Percentiles rank a stretch among this genome's conserved stretches.
phyloP scores from a whole-genome alignment of 2,888 invertebrate genomes.

The Oligia strigilis region DNA sequence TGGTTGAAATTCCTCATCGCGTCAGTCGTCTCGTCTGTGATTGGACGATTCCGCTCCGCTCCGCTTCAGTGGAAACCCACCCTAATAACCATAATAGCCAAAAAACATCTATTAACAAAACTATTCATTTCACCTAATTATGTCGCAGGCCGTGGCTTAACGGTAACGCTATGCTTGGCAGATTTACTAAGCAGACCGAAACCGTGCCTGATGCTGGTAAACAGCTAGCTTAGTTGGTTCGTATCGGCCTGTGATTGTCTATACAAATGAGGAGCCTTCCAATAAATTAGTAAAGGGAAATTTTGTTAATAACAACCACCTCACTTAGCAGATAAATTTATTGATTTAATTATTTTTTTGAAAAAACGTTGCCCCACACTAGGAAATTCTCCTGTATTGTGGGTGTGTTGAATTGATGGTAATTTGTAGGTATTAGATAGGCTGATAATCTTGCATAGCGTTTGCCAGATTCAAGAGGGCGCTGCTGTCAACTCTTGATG shows the following conservation, averaged over 20 bases:
- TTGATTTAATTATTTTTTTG: no score
- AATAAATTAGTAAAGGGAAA: neutral
- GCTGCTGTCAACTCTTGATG: neutral
- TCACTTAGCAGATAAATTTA: neutral
- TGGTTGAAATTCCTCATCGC: no score
- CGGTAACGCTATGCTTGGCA: neutral
- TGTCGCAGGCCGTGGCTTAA: no score
- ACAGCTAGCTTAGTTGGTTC: neutral
- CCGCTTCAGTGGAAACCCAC: no score
- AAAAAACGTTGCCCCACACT: no score
- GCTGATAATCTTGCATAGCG: no score
- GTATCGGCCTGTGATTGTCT: neutral
- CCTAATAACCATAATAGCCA: no score
- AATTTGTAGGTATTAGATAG: neutral
- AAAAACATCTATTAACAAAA: neutral
- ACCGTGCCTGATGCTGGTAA: slow-evolving; percentile 84
- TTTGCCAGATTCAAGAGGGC: neutral
- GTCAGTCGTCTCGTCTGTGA: no score
- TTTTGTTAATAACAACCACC: neutral
- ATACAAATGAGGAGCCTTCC: neutral
- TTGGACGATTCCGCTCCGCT: no score
- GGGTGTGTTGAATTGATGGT: no score
- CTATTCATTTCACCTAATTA: no score
- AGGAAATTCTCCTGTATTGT: no score
- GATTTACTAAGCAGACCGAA: slow-evolving; percentile 88